Evolutionary conservation across 2,888 invertebrate species (phyloP).

Genomic region (Eupsilia transversa): DNA sequence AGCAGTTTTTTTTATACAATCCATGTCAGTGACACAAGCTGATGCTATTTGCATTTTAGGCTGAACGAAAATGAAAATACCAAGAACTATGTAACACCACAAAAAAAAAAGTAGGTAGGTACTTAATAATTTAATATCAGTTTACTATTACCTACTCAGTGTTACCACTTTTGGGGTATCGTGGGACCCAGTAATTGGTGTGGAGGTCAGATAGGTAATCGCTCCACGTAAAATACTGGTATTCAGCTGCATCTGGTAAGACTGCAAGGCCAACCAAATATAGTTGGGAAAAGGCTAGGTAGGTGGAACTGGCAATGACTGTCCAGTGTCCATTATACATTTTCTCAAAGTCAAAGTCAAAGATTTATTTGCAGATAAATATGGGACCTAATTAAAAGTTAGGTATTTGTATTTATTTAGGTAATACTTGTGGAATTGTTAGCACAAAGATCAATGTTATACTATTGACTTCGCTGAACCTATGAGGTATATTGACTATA

Average conservation of each 20-base stretch:
- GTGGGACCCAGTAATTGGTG: not conserved
- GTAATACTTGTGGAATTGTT: slow-evolving; percentile 3
- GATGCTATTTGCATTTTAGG: not conserved
- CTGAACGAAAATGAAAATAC: not conserved
- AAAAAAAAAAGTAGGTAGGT: not conserved
- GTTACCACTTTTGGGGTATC: too few species aligned
- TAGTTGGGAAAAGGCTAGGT: not conserved
- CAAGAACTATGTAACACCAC: not conserved
- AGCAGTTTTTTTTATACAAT: not conserved
- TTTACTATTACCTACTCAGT: not conserved
- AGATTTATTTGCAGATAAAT: too few species aligned
- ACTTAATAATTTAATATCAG: too few species aligned
- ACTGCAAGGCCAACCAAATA: not conserved
- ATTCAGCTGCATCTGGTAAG: not conserved
- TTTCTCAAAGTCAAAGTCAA: too few species aligned
- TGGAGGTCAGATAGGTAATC: not conserved
- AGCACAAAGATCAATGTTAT: not conserved
- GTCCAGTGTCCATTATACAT: not conserved
- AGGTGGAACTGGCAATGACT: too few species aligned
- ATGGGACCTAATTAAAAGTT: not conserved
- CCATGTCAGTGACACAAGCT: not conserved
- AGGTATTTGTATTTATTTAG: not conserved
- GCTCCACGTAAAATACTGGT: not conserved
- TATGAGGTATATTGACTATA: not conserved
- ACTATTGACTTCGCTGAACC: not conserved